These are phyloP conservation scores for Bambusicola thoracicus DNA, from an alignment of 2,113 vertebrate species.

Conservation along the genomic window DNA sequence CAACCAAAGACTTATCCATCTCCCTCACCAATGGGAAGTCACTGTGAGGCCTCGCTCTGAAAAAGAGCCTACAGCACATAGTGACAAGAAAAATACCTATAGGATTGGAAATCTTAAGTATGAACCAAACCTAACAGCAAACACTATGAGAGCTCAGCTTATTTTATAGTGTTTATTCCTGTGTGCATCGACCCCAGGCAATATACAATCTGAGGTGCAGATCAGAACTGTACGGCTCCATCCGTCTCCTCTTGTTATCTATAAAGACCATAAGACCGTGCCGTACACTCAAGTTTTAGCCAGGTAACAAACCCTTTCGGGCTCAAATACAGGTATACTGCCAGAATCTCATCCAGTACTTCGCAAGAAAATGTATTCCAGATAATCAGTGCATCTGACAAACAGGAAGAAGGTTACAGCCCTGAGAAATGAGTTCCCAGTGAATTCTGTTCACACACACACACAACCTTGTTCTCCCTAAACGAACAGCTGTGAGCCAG, in stretches of 20 bases:
- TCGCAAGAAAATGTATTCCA: neutral
- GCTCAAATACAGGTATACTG: neutral
- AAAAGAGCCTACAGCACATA: fast-evolving
- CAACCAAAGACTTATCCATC: neutral
- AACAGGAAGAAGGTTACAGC: conserved; percentile 33
- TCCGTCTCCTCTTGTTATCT: neutral
- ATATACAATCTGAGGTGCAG: neutral
- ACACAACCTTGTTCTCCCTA: conserved; percentile 41
- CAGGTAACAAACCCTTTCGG: neutral
- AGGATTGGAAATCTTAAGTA: neutral
- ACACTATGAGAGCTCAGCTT: neutral
- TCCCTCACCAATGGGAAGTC: neutral
- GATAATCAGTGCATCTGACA: conserved; percentile 45
- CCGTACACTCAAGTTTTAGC: neutral
- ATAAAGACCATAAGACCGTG: neutral
- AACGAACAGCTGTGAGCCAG: conserved; percentile 73
- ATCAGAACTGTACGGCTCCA: neutral
- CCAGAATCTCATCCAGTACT: conserved; percentile 27
- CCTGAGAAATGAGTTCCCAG: conserved; percentile 69
- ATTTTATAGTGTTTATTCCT: neutral
- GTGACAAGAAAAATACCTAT: neutral
- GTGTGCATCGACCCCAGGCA: neutral
- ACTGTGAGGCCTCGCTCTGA: neutral
- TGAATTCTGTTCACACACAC: conserved; percentile 57
- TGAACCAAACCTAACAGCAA: neutral